These are phyloP conservation scores for Nephrotoma flavescens DNA, from an alignment of 2,888 invertebrate genomes.

Conservation along the genomic window DNA sequence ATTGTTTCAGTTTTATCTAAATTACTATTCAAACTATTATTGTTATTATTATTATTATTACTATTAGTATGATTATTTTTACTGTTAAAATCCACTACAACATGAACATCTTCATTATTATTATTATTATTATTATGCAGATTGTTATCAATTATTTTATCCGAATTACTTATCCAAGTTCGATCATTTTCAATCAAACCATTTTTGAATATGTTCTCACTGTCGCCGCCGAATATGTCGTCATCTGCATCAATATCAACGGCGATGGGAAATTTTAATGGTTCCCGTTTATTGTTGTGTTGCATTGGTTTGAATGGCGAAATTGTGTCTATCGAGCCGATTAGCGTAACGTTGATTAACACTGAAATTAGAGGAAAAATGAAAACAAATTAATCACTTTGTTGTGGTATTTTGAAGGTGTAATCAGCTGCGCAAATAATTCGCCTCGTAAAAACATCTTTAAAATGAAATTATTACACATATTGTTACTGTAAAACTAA, in stretches of 20 bases:
- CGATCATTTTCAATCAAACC: constrained; percentile 14
- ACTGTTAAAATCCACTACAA: background rate
- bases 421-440: no score
- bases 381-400: background rate
- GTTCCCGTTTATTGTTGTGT: constrained; percentile 8
- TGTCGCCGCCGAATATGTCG: background rate
- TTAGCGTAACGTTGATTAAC: background rate
- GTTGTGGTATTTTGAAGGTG: background rate
- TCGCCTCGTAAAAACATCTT: no score
- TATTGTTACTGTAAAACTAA: no score
- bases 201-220: background rate
- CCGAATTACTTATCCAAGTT: constrained; percentile 15
- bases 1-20: background rate
- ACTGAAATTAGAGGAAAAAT: constrained; percentile 2
- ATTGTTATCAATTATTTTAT: background rate
- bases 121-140: background rate
- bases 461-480: no score
- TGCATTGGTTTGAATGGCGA: background rate
- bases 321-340: background rate
- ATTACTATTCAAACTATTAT: constrained; percentile 1
- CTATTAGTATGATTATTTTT: background rate
- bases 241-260: constrained; percentile 17
- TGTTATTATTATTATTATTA: background rate
- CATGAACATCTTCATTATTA: background rate
- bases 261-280: constrained; percentile 13